Percentiles rank a stretch among this genome's conserved stretches.
These are phyloP conservation scores for Sinopyrophorus schimmeli DNA, from an alignment of 2,888 invertebrate species.

Conservation along the genomic window DNA sequence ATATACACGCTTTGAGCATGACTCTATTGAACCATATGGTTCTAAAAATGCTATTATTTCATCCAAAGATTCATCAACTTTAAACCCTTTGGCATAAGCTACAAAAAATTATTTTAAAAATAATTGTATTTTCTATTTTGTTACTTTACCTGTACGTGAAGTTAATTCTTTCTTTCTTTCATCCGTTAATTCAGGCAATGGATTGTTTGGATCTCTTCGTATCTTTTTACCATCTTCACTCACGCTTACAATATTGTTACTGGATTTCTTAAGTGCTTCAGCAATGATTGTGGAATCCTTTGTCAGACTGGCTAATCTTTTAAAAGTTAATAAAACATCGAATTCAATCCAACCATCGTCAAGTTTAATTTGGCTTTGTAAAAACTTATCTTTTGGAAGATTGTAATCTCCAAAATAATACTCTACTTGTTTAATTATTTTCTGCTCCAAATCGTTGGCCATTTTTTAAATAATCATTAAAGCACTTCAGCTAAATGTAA, in stretches of 20 bases:
- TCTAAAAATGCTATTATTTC: constrained; percentile 75
- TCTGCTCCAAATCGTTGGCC: constrained; percentile 58
- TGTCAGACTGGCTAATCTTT: constrained; percentile 75
- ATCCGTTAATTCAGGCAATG: constrained; percentile 83
- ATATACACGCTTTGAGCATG: constrained; percentile 66
- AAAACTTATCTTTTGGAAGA: constrained; percentile 88
- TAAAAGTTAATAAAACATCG: constrained; percentile 83
- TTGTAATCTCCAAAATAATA: constrained; percentile 86
- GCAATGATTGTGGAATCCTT: constrained; percentile 71
- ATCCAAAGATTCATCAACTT: constrained; percentile 67
- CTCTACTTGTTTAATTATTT: constrained; percentile 70
- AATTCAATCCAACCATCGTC: constrained; percentile 93
- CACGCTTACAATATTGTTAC: constrained; percentile 72
- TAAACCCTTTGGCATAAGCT: constrained; percentile 88
- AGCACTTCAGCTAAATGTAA: no score
- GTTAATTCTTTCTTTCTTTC: constrained; percentile 78
- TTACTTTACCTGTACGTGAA: constrained; percentile 68
- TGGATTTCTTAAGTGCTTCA: constrained; percentile 74
- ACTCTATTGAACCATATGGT: constrained; percentile 65
- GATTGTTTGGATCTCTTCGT: constrained; percentile 71
- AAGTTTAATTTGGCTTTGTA: constrained; percentile 81
- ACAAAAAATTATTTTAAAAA: constrained; percentile 29
- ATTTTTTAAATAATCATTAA: no score
- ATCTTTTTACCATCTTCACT: constrained; percentile 64
- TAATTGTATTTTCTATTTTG: not conserved